Percentiles rank a stretch among this genome's conserved stretches.
These are phyloP conservation scores for Hemitrygon akajei DNA, from an alignment of 2,797 vertebrate genomes.

Conservation along the genomic window DNA sequence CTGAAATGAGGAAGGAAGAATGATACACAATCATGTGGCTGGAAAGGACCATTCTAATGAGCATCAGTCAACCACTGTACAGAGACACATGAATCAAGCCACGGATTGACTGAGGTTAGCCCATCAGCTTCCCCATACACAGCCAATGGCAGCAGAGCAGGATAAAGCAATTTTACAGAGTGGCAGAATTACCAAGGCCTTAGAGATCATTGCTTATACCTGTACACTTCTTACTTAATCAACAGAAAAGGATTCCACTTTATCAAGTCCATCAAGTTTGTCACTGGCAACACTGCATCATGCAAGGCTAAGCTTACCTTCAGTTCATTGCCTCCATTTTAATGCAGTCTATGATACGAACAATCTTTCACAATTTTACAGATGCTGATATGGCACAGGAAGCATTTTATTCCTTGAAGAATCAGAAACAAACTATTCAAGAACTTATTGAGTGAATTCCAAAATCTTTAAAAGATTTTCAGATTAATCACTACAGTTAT, in stretches of 20 bases:
- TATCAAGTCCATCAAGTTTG: neutral
- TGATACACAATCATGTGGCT: neutral
- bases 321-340: neutral
- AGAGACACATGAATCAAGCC: neutral
- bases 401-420: neutral
- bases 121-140: neutral
- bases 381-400: neutral
- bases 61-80: neutral
- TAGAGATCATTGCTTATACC: neutral
- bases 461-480: neutral
- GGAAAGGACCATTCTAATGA: neutral
- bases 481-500: no score
- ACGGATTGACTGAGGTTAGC: neutral
- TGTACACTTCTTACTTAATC: neutral
- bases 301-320: neutral
- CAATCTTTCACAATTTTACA: neutral
- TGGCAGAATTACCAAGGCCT: neutral
- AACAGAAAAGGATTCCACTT: neutral
- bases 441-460: neutral
- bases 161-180: slow-evolving; percentile 11
- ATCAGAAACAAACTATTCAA: no score
- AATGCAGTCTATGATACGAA: neutral
- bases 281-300: neutral
- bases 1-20: neutral
- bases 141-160: neutral